A percentile compares a stretch with the other conserved stretches of the same genome.
Conservation (phyloP, 2,113 vertebrate genomes). For the Steatornis caripensis region DNA sequence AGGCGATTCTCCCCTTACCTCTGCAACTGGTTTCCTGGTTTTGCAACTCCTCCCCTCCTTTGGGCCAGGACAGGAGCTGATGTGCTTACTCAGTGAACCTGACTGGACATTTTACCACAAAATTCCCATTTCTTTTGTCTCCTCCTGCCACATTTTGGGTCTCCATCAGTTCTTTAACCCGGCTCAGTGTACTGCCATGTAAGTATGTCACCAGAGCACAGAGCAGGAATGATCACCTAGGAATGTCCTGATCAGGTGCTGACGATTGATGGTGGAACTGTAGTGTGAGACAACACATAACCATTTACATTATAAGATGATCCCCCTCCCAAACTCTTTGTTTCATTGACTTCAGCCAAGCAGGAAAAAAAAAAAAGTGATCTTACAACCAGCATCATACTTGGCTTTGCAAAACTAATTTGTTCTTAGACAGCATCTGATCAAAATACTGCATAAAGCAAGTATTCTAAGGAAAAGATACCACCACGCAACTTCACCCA, state of each 20-base stretch:
- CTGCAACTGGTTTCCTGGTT: not conserved
- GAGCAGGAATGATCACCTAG: not conserved
- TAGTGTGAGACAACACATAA: rapidly evolving
- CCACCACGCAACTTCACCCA: not conserved
- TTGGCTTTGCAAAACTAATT: not conserved
- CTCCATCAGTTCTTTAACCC: not conserved
- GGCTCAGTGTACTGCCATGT: rapidly evolving
- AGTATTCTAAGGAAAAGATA: not conserved
- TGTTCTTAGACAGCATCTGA: not conserved
- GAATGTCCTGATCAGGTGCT: not conserved
- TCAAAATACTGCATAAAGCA: not conserved
- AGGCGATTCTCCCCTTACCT: rapidly evolving
- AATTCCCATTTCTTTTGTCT: not conserved
- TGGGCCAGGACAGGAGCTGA: not conserved
- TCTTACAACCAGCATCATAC: not conserved
- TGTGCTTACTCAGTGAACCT: rapidly evolving
- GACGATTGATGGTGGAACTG: not conserved
- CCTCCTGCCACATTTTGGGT: not conserved
- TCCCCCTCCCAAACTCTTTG: too few relatives aligned
- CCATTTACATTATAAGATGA: too few relatives aligned
- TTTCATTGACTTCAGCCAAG: not conserved
- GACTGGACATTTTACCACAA: not conserved
- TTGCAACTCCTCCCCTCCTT: not conserved
- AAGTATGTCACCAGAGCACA: rapidly evolving
- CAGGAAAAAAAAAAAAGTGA: not conserved